Evolutionary conservation across 2,113 vertebrate genomes (phyloP).

Genomic region (Herpetotheres cachinnans): DNA sequence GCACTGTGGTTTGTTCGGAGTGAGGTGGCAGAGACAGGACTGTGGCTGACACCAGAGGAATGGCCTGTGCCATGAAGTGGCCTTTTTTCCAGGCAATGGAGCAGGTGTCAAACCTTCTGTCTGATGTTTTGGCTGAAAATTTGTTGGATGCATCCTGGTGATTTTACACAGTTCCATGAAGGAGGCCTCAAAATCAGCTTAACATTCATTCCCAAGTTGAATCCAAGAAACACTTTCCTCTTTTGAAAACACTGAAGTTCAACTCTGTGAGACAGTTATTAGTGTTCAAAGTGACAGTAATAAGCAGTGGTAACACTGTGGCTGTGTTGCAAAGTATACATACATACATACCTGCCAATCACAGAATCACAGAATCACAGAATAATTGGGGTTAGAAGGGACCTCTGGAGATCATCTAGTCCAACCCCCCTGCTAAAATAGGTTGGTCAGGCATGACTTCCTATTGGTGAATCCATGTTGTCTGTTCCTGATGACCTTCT

Average conservation of each 20-base stretch:
- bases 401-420: too few relatives aligned
- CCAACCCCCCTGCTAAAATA: too few relatives aligned
- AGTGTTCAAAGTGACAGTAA: neutral
- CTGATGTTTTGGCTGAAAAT: neutral
- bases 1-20: neutral
- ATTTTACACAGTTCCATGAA: neutral
- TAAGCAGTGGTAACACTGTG: neutral
- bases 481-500: too few relatives aligned
- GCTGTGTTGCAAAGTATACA: neutral
- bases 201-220: neutral
- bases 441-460: too few relatives aligned
- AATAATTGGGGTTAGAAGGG: too few relatives aligned
- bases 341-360: fast-evolving
- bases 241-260: neutral
- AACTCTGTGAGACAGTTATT: neutral
- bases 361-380: too few relatives aligned
- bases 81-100: neutral
- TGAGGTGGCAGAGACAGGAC: neutral
- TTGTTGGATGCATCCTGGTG: neutral
- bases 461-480: too few relatives aligned
- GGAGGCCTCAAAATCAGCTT: neutral
- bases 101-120: neutral
- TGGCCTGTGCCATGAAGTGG: neutral
- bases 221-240: neutral
- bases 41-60: fast-evolving